These are phyloP conservation scores for Scrobipalpa costella DNA, from an alignment of 2,888 invertebrate species.

Conservation along the genomic window DNA sequence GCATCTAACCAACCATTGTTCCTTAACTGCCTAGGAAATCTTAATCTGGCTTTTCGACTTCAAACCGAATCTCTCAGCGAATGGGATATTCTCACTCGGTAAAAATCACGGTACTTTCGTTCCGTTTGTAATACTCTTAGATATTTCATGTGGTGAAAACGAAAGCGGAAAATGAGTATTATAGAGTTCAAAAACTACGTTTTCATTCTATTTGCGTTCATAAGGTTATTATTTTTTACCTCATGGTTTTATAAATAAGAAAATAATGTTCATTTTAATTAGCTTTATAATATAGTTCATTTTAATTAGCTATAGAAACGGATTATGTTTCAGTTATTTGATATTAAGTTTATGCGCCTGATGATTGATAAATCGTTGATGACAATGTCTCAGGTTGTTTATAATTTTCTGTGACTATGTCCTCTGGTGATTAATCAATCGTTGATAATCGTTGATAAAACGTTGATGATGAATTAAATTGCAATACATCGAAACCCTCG, in stretches of 20 bases:
- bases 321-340: no score
- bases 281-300: no score
- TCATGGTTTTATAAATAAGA: neutral
- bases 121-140: neutral
- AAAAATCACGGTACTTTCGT: neutral
- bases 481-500: no score
- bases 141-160: neutral
- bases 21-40: neutral
- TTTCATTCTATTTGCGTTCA: neutral
- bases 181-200: neutral
- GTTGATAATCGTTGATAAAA: no score
- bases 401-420: no score
- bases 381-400: no score
- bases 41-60: neutral
- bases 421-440: no score
- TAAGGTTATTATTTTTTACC: neutral
- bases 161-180: neutral
- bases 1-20: slow-evolving; percentile 1
- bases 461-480: no score
- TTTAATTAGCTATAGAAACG: no score
- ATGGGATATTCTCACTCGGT: neutral
- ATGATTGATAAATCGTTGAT: no score
- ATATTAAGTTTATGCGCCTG: no score
- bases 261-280: no score
- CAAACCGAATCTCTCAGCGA: neutral